These are phyloP conservation scores for Carollia perspicillata DNA, from an alignment of 2,113 vertebrate species.

Conservation along the genomic window DNA sequence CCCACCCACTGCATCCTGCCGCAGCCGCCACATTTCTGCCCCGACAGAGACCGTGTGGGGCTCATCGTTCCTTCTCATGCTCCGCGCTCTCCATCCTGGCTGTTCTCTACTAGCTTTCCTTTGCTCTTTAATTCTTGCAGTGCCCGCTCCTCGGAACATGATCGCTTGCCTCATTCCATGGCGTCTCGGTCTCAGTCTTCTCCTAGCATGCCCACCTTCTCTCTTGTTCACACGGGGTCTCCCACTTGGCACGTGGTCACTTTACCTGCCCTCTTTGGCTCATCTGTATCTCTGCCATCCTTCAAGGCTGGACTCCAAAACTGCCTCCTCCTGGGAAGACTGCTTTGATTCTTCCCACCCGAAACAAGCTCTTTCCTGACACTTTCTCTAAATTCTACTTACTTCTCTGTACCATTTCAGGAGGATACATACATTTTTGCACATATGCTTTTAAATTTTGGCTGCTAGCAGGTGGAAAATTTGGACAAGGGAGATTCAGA, in stretches of 20 bases:
- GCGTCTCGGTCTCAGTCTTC: background rate
- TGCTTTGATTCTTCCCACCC: background rate
- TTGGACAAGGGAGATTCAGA: background rate
- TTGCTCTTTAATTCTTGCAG: background rate
- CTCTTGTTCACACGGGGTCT: background rate
- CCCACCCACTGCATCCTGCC: background rate
- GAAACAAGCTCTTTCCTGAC: background rate
- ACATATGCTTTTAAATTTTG: background rate
- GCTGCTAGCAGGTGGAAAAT: background rate
- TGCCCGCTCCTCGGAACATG: background rate
- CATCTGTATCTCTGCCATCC: background rate
- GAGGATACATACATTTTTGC: background rate
- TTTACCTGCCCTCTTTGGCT: background rate
- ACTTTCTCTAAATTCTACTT: background rate
- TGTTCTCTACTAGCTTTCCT: background rate
- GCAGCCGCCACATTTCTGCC: background rate
- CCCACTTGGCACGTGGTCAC: background rate
- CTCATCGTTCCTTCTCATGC: background rate
- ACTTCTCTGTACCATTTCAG: background rate
- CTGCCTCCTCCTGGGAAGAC: background rate
- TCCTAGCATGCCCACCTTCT: background rate
- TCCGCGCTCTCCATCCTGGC: background rate
- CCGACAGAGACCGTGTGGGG: background rate
- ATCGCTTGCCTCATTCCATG: background rate
- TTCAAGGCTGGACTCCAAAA: background rate